These are phyloP conservation scores for Lathamus discolor DNA, from an alignment of 2,113 vertebrate genomes.

Conservation along the genomic window DNA sequence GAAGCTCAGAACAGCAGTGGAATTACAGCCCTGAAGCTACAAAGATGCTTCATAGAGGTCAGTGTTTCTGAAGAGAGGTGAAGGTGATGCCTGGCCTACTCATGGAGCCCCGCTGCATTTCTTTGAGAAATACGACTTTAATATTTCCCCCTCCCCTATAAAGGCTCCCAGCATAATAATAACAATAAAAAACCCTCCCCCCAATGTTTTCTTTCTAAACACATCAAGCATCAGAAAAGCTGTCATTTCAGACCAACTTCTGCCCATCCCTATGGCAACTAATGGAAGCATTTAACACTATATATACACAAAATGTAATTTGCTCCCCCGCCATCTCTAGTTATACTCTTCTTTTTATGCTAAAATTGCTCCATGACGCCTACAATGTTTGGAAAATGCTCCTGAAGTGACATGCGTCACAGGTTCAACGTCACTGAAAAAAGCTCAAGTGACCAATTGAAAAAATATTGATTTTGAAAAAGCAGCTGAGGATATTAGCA, in stretches of 20 bases:
- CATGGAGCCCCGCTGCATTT: background rate
- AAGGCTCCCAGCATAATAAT: constrained; percentile 35
- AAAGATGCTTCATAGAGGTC: background rate
- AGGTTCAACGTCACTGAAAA: constrained; percentile 49
- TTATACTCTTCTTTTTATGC: constrained; percentile 69
- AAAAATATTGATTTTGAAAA: constrained; percentile 1
- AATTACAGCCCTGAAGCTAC: constrained; percentile 9
- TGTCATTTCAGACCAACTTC: constrained; percentile 76
- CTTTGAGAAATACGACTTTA: constrained; percentile 18
- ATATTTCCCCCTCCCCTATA: constrained; percentile 14
- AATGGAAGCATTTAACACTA: constrained; percentile 74
- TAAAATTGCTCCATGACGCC: constrained; percentile 68
- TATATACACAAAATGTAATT: constrained; percentile 63
- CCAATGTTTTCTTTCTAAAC: constrained; percentile 63
- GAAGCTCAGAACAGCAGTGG: background rate
- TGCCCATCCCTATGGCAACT: constrained; percentile 82
- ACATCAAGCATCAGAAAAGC: constrained; percentile 67
- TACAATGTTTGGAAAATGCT: constrained; percentile 65
- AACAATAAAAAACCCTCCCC: constrained; percentile 44
- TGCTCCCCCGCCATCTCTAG: constrained; percentile 54
- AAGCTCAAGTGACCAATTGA: constrained; percentile 54
- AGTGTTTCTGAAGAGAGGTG: background rate
- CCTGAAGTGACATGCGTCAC: constrained; percentile 58
- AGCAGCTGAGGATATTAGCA: background rate
- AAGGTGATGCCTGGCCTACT: constrained; percentile 1